Evolutionary conservation across 2,888 invertebrate species (phyloP).

Genomic region (Dorcus hopei): DNA sequence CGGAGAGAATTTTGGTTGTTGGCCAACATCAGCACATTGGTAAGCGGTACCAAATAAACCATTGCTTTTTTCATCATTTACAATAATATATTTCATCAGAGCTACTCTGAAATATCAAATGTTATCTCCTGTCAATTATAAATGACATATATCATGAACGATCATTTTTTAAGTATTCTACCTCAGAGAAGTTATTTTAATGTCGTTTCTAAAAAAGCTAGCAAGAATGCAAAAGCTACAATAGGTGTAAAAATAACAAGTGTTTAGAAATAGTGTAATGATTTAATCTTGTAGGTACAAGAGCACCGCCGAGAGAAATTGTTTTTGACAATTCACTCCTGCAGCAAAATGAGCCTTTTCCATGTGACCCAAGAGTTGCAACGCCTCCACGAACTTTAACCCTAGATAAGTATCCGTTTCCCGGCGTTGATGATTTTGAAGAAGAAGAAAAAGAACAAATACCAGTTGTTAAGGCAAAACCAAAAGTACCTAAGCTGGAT

Average conservation of each 20-base stretch:
- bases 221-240: not conserved
- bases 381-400: constrained; percentile 89
- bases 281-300: constrained; percentile 59
- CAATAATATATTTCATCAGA: no score
- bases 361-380: constrained; percentile 74
- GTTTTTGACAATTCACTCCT: constrained; percentile 80
- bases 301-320: constrained; percentile 84
- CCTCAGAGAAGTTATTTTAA: constrained; percentile 14
- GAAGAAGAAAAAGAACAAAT: constrained; percentile 39
- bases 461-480: constrained; percentile 36
- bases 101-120: not conserved
- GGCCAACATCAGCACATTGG: constrained; percentile 65
- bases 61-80: no score
- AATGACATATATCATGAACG: constrained; percentile 4
- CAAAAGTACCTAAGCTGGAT: constrained; percentile 33
- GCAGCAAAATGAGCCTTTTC: constrained; percentile 62
- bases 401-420: constrained; percentile 79
- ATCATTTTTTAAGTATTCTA: constrained; percentile 13
- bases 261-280: not conserved
- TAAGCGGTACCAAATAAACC: constrained; percentile 1
- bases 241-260: not conserved
- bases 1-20: constrained; percentile 86
- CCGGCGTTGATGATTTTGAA: constrained; percentile 61
- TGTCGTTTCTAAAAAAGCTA: constrained; percentile 3
- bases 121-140: no score